Conservation (phyloP, 2,888 invertebrate genomes). For the Drosophila conformis region DNA sequence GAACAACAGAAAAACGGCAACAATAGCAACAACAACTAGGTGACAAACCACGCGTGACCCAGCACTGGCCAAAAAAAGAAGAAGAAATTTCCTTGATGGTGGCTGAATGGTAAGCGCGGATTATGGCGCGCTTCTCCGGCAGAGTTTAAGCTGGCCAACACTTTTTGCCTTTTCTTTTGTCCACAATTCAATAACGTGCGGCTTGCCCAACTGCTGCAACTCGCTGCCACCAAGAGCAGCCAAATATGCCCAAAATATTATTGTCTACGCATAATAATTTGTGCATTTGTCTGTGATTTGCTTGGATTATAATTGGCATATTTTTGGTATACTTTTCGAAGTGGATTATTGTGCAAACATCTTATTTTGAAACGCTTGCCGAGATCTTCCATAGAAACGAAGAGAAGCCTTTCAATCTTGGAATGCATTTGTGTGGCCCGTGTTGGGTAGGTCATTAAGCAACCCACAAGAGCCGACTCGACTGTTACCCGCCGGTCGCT, state of each 20-base stretch:
- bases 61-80: conserved; percentile 11
- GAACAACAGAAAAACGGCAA: conserved; percentile 7
- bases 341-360: not conserved
- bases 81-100: conserved; percentile 36
- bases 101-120: conserved; percentile 63
- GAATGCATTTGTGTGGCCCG: not conserved
- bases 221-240: conserved; percentile 13
- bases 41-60: conserved; percentile 75
- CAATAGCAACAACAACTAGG: conserved; percentile 55
- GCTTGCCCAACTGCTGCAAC: conserved; percentile 10
- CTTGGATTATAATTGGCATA: not conserved
- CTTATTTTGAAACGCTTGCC: not conserved
- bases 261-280: not conserved
- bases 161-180: not conserved
- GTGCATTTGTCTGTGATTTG: not conserved
- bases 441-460: conserved; percentile 39
- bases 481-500: conserved; percentile 23
- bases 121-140: conserved; percentile 68
- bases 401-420: not conserved
- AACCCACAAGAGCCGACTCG: conserved; percentile 16
- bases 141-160: conserved; percentile 36
- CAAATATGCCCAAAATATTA: not conserved
- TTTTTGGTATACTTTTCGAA: not conserved
- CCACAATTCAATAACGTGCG: conserved; percentile 25
- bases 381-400: not conserved